Evolutionary conservation across 2,888 invertebrate species (phyloP), one percentile per base, ranked within the genome.

Genomic region (Toxonevra muliebris): DNA sequence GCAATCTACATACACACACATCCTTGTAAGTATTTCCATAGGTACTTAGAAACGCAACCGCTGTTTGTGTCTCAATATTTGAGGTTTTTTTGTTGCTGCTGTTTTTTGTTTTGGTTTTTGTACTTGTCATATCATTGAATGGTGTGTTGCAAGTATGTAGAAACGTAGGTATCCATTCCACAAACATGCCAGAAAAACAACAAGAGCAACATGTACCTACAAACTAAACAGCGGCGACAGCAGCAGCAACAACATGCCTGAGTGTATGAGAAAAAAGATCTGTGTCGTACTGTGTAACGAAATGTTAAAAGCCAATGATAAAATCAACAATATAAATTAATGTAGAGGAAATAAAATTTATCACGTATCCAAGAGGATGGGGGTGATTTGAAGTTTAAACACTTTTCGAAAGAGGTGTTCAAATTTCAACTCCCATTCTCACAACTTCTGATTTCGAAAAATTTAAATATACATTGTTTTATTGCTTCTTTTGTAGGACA

Each of bases 161-260:
- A 13, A 48, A 10, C 48, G 17, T 19, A 53, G n/a, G 20, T 15
- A 12, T 19, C 17, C 13, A 4, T 57, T 15, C 40, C 43, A 45
- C 43, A 43, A 59, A 60, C 19, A 42, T 7, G 60, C 45, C 48
- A 60, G 19, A 40, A 55, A 20, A n/a, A 41, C 17, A n/a, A 43
- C 59, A 41, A 19, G 41, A 41, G 15, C 57, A 30, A 58, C 57
- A 41, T 8, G 40, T 15, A 11, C 17, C 42, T 11, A 40, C 12
- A 30, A 42, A 15, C n/a, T 13, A 55, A 20, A 20, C 20, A 40
- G 11, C 60, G 20, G n/a, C 15, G 19, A 7, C 8, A 48, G 20
- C 13, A 19, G 60, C n/a, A 19, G 40, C 30, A 30, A 30, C 7
- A 30, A 30, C 7, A 30, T 30, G 30, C 30, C 2, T 2, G 30